Evolutionary conservation across 1,140 invertebrate species (phyloP).

Genomic region (Sweltsa coloradensis): DNA sequence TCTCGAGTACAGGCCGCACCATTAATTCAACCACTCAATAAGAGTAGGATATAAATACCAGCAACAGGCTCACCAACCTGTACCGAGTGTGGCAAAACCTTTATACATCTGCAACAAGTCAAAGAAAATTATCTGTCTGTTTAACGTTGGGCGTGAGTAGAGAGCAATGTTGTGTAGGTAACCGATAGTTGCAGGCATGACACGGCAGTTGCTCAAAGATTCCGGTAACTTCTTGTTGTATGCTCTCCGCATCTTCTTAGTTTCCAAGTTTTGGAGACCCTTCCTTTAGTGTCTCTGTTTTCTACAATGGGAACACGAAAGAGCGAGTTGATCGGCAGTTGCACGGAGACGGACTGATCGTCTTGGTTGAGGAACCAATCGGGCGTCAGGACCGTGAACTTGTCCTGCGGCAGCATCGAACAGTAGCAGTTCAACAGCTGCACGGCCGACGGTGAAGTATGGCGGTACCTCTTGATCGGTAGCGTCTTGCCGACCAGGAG

Average conservation of each 20-base stretch:
- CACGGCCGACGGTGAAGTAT: slow-evolving; percentile 47
- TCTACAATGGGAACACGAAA: slow-evolving; percentile 39
- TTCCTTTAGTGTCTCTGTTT: slow-evolving; percentile 27
- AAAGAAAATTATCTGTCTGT: slow-evolving; percentile 25
- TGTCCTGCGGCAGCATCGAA: slow-evolving; percentile 60
- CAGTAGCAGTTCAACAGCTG: slow-evolving; percentile 68
- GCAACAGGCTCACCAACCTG: slow-evolving; percentile 58
- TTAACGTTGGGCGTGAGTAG: slow-evolving; percentile 23
- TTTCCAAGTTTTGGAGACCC: slow-evolving; percentile 42
- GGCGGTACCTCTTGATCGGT: slow-evolving; percentile 33
- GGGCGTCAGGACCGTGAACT: slow-evolving; percentile 65
- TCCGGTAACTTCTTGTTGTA: slow-evolving; percentile 49
- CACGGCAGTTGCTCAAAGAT: slow-evolving; percentile 30
- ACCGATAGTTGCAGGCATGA: slow-evolving; percentile 19
- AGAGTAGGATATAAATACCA: too few species aligned
- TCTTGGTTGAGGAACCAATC: slow-evolving; percentile 37
- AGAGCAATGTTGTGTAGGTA: slow-evolving; percentile 50
- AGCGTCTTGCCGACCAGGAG: slow-evolving; percentile 43
- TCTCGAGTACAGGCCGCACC: too few species aligned
- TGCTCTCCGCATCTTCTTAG: slow-evolving; percentile 53
- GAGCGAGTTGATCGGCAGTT: slow-evolving; percentile 60
- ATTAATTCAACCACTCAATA: too few species aligned
- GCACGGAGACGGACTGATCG: slow-evolving; percentile 31
- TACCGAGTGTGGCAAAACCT: slow-evolving; percentile 15
- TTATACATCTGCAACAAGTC: slow-evolving; percentile 20